Evolutionary conservation across 2,797 vertebrate species (phyloP).

Genomic region (Eupleurogrammus muticus): DNA sequence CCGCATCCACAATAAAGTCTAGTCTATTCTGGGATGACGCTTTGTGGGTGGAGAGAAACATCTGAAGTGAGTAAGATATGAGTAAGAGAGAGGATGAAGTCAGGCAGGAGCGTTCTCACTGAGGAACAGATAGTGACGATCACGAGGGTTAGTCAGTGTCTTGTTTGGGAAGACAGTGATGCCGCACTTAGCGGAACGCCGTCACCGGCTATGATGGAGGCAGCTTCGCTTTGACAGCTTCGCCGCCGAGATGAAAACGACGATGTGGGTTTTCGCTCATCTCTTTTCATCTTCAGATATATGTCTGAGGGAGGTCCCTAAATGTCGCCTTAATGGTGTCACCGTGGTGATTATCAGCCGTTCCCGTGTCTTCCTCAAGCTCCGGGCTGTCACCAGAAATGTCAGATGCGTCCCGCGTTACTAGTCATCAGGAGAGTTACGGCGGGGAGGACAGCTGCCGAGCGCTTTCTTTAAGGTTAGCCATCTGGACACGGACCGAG

Average conservation of each 20-base stretch:
- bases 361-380: constrained; percentile 56
- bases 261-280: constrained; percentile 50
- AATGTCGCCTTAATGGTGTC: constrained; percentile 81
- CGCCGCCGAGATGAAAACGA: constrained; percentile 42
- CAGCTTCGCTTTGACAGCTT: constrained; percentile 31
- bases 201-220: constrained; percentile 28
- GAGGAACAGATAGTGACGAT: constrained; percentile 26
- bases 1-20: constrained; percentile 25
- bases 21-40: constrained; percentile 39
- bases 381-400: constrained; percentile 76
- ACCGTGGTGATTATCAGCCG: constrained; percentile 74
- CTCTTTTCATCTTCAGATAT: constrained; percentile 69
- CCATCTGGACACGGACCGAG: constrained; percentile 66
- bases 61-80: constrained; percentile 47
- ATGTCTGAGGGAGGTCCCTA: constrained; percentile 75
- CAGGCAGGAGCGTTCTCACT: constrained; percentile 23
- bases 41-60: constrained; percentile 25
- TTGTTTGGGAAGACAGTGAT: constrained; percentile 27
- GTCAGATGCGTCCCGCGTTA: constrained; percentile 70
- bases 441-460: constrained; percentile 61
- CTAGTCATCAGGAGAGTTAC: constrained; percentile 55
- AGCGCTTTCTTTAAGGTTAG: constrained; percentile 73
- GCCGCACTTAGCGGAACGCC: background rate
- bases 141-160: constrained; percentile 28
- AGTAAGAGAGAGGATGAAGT: constrained; percentile 43